phyloP scores from a whole-genome alignment of 2,113 vertebrate species.

The Prolemur simus region DNA sequence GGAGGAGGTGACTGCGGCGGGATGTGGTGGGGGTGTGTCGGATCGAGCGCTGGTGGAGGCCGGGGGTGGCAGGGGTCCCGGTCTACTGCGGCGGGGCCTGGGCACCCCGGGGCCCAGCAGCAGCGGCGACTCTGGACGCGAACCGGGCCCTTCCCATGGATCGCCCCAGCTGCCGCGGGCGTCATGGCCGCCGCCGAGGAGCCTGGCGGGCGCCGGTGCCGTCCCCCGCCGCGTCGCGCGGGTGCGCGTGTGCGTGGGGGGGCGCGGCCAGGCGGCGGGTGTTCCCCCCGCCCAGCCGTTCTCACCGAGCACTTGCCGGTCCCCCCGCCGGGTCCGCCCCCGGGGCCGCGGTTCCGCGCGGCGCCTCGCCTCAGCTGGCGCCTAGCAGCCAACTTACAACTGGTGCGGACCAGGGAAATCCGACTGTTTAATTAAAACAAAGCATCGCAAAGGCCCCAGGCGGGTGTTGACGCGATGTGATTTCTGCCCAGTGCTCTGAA shows the following conservation, averaged over 20 bases:
- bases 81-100: neutral
- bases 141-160: constrained; percentile 67
- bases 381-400: no score
- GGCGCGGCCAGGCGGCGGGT: neutral
- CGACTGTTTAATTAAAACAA: no score
- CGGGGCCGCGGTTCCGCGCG: no score
- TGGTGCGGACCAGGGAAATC: no score
- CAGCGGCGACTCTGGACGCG: constrained; percentile 26
- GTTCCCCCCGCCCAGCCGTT: neutral
- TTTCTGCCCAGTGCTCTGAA: no score
- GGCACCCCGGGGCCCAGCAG: neutral
- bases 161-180: constrained; percentile 53
- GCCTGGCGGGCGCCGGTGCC: neutral
- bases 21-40: no score
- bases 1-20: no score
- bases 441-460: no score
- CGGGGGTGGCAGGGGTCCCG: neutral
- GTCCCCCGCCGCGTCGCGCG: neutral
- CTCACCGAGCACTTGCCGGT: neutral
- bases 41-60: neutral
- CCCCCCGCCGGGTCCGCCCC: no score
- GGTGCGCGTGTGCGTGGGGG: neutral
- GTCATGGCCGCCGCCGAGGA: neutral
- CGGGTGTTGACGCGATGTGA: no score
- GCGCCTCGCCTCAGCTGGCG: no score